Base-by-base conservation (phyloP, 2,797 vertebrate genomes). In the Cynodonichthys magdalenae region DNA sequence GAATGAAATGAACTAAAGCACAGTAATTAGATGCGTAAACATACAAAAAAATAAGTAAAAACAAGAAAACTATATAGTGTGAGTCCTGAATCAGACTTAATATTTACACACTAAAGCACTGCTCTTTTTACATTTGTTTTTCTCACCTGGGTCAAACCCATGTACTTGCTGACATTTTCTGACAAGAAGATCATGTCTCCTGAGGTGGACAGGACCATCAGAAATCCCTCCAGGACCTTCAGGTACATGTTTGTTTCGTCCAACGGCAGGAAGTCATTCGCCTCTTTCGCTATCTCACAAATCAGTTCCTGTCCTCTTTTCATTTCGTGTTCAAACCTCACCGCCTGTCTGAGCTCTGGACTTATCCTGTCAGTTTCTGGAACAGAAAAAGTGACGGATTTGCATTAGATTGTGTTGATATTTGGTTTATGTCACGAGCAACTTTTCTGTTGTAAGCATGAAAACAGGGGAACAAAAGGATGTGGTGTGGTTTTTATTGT, bases 111-210 rank as follows among this genome's bases (percentile, higher is more conserved):
- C 4, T 39, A 6, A 64, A 63, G 20, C 0, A 17, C 17, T 1
- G 4, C 39, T 41, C 2, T 10, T 39, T 6, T 18, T 34, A 45
- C 31, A 34, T 20, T 54, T 41, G 59, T 48, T 48, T 27, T 18
- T 17, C 27, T 28, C 66, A 98, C 97, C 95, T 97, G 96, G 69
- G 95, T 95, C 75, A 98, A 91, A 56, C 97, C 97, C 95, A 99
- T 95, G 83, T 95, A 95, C 79, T 96, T 96, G 94, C 94, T 95
- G 89, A 99, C 95, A 0, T 98, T 97, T 77, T 96, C 95, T 50
- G 97, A 98, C 80, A 98, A 93, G 86, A 95, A 98, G 87, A 98
- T 93, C 93, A 99, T 95, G 90, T 98, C 96, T 68, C 97, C 97
- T 59, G 96, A 94, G 51, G 95, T 92, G 1, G 96, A 97, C 34